phyloP scores from a whole-genome alignment of 2,797 vertebrate species.

The Sebastes matsubarae region DNA sequence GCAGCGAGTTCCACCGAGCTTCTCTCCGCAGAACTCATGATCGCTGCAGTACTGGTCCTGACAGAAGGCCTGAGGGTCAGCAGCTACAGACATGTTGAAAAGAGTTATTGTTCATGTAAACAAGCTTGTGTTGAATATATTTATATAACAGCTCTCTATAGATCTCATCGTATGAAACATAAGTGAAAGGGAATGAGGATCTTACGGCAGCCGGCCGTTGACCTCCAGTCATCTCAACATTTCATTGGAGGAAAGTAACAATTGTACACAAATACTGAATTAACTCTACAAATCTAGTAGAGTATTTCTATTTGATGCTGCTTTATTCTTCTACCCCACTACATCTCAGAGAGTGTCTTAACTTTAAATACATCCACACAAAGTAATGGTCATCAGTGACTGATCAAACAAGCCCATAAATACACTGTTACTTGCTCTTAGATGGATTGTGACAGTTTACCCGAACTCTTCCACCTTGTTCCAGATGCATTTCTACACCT shows the following conservation, averaged over 20 bases:
- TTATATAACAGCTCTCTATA: too few relatives aligned
- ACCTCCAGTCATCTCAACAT: not conserved
- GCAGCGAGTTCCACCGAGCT: not conserved
- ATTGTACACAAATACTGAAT: too few relatives aligned
- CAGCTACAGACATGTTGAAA: not conserved
- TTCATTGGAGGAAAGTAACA: too few relatives aligned
- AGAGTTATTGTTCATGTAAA: too few relatives aligned
- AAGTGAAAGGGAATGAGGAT: not conserved
- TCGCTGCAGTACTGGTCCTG: not conserved
- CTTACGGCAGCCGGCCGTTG: not conserved
- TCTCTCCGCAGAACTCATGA: not conserved
- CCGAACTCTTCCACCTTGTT: not conserved
- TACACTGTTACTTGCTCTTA: too few relatives aligned
- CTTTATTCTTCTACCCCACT: too few relatives aligned
- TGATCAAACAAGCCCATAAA: not conserved
- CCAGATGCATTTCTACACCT: rapidly evolving
- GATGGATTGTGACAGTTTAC: not conserved
- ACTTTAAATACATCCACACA: too few relatives aligned
- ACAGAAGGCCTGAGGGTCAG: not conserved
- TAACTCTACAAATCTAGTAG: too few relatives aligned
- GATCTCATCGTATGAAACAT: too few relatives aligned
- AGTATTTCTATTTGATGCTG: too few relatives aligned
- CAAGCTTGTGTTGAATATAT: too few relatives aligned
- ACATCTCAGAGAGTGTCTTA: too few relatives aligned
- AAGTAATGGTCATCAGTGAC: not conserved